These are phyloP conservation scores for Drosophila punjabiensis DNA, from an alignment of 1,140 invertebrate species.

Conservation along the genomic window DNA sequence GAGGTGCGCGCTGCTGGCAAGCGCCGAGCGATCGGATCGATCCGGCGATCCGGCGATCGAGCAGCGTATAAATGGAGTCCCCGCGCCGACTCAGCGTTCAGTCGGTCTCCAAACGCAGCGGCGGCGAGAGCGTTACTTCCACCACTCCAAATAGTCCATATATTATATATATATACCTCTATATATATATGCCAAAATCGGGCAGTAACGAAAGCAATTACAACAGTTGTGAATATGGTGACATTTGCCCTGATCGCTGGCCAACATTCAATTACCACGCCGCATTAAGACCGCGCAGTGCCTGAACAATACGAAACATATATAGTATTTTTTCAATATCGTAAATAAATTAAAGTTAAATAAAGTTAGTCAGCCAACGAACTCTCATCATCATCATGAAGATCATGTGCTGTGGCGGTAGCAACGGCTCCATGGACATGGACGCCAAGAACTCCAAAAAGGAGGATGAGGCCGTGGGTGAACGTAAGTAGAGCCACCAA, in stretches of 20 bases:
- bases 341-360: neutral
- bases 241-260: constrained; percentile 35
- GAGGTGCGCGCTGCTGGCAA: neutral
- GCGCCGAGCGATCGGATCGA: constrained; percentile 61
- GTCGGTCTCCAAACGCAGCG: constrained; percentile 64
- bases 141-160: neutral
- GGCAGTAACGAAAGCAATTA: constrained; percentile 34
- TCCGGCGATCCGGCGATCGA: constrained; percentile 61
- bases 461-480: constrained; percentile 42
- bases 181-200: constrained; percentile 21
- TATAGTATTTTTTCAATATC: neutral
- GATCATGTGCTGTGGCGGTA: constrained; percentile 37
- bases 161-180: constrained; percentile 1
- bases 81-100: constrained; percentile 69
- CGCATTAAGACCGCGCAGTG: constrained; percentile 52
- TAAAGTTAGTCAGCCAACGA: neutral
- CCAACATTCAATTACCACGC: constrained; percentile 50
- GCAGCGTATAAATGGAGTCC: constrained; percentile 70
- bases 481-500: constrained; percentile 40
- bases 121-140: constrained; percentile 42
- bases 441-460: constrained; percentile 36
- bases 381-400: constrained; percentile 30
- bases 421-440: constrained; percentile 42
- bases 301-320: constrained; percentile 11
- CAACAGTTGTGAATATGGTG: constrained; percentile 60